Evolutionary conservation across 1,140 invertebrate genomes (phyloP), one percentile per base, ranked within the genome.

Genomic region (Drosophila rhopaloa): DNA sequence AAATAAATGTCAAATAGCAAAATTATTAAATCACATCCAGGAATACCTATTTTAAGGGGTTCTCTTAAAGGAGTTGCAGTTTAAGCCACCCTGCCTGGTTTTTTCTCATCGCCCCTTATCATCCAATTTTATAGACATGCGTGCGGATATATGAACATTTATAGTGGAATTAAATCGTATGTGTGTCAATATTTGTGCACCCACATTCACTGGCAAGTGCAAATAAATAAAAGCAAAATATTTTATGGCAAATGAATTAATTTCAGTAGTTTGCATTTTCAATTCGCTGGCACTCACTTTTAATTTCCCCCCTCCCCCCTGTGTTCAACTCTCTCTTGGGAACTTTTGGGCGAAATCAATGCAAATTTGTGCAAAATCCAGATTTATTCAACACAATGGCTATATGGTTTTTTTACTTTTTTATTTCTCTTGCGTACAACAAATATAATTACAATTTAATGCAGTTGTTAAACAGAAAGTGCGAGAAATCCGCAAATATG

Each of bases 151-250:
- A 51, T 29, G 16, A 24, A 24, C 38, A 70, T 46, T 32, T 46
- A 55, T 77, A 43, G 63, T 38, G 53, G 66, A 83, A 84, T 75
- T 76, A 76, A 84, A 84, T 77, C 66, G 81, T 57, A 57, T 74
- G 50, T 78, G 56, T 60, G 73, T 63, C 55, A 84, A 84, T 85
- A 81, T 85, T 84, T 84, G 67, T 48, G 68, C 60, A 50, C 44
- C 14, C 50, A 58, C 65, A 57, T 47, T 48, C 67, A 27, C 29
- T 68, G 41, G 57, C 77, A 55, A 62, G 66, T 41, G 46, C 62
- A 76, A 81, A 78, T 81, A 81, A 81, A 85, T 81, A 81, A 75
- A 60, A 78, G 47, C 74, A 80, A 85, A 78, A 81, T 85, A 81
- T 81, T 85, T 77, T 71, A 71, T 74, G 72, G 70, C 62, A 78